Conservation (phyloP, 1,140 invertebrate genomes). For the Heterodera carotae region DNA sequence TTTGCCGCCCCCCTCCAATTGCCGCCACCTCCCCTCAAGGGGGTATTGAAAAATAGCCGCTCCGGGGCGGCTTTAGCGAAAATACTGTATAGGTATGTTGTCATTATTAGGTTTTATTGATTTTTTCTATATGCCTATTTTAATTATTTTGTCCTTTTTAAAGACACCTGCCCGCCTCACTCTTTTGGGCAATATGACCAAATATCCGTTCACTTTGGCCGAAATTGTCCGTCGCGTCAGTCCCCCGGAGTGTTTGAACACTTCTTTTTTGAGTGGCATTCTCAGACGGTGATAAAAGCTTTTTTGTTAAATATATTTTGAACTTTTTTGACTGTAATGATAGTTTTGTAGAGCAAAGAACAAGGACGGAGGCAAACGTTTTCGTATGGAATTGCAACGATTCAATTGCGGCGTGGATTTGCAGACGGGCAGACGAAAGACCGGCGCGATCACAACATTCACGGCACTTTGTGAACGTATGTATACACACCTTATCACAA, state of each 20-base stretch:
- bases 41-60: too few species aligned
- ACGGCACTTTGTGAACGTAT: constrained; percentile 29
- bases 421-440: constrained; percentile 22
- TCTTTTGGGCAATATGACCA: constrained; percentile 16
- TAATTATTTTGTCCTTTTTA: not conserved
- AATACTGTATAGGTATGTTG: too few species aligned
- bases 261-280: constrained; percentile 29
- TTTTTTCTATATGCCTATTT: not conserved
- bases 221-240: constrained; percentile 17
- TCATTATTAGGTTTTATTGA: not conserved
- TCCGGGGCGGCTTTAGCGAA: too few species aligned
- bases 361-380: constrained; percentile 23
- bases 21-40: too few species aligned
- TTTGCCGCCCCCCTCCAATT: too few species aligned
- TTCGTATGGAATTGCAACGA: constrained; percentile 8
- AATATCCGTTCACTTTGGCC: constrained; percentile 21
- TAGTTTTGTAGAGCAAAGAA: constrained; percentile 28
- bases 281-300: constrained; percentile 11
- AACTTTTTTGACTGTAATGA: too few species aligned
- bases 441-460: constrained; percentile 19
- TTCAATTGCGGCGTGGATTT: constrained; percentile 22
- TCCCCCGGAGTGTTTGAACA: constrained; percentile 26
- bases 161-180: constrained; percentile 16
- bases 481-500: too few species aligned
- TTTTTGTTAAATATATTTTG: not conserved